phyloP scores from a whole-genome alignment of 2,888 invertebrate genomes.

The Epsilonema sp. region DNA sequence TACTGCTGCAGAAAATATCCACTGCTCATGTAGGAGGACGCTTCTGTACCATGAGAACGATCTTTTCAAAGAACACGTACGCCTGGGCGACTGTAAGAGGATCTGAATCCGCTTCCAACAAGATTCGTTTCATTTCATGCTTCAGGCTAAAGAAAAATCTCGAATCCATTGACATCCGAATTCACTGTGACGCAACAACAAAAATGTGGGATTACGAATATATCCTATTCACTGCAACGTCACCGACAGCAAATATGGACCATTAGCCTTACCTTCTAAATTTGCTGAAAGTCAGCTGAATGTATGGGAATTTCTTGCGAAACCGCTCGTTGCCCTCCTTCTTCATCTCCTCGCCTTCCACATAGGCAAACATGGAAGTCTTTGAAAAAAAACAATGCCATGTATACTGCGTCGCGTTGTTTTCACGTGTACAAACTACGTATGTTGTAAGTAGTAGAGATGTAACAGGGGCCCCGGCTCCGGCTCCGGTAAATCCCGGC shows the following conservation, averaged over 20 bases:
- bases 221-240: too few relatives aligned
- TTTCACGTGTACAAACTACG: too few relatives aligned
- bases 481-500: too few relatives aligned
- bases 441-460: too few relatives aligned
- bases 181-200: too few relatives aligned
- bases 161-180: conserved; percentile 2
- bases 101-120: conserved; percentile 48
- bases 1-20: too few relatives aligned
- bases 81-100: conserved; percentile 80
- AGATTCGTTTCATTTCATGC: conserved; percentile 64
- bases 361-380: conserved; percentile 12
- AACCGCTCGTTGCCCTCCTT: conserved; percentile 93
- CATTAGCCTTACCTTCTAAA: conserved; percentile 82
- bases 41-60: conserved; percentile 51
- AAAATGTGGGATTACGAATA: too few relatives aligned
- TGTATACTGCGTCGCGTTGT: too few relatives aligned
- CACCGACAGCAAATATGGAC: too few relatives aligned
- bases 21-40: too few relatives aligned
- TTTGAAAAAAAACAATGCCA: conserved; percentile 6
- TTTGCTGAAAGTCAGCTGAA: conserved; percentile 83
- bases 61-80: conserved; percentile 92
- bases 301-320: conserved; percentile 73
- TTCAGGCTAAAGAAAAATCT: conserved; percentile 49
- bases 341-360: conserved; percentile 49
- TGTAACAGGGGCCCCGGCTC: too few relatives aligned